Evolutionary conservation across 1,140 invertebrate species (phyloP), one percentile per base, ranked within the genome.

Genomic region (Mactra quadrangularis): DNA sequence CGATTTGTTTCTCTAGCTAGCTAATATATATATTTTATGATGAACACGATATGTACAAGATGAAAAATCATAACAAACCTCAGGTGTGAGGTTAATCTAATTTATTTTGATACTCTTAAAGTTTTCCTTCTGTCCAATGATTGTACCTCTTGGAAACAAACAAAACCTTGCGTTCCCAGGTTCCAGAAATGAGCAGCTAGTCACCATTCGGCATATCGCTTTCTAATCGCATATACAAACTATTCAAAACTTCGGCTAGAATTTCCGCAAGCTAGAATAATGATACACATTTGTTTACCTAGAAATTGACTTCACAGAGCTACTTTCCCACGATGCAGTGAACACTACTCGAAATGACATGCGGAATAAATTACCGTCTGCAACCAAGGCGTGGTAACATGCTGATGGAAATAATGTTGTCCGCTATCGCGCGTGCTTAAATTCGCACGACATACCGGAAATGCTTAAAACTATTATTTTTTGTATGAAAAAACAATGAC

Each of bases 231-330:
- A 62, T 76, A 60, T 76, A 76, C 74, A 57, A 76, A 35, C 74
- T 57, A 76, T 76, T 76, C 50, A 76, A 76, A 22, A 60, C 31
- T 62, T 53, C 33, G 52, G 55, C 25, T 76, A 53, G 31, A 35
- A 64, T 76, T 76, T 62, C 74, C 31, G 19, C 59, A n/a, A 38
- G 29, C 22, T 38, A 62, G 74, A 76, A 62, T 64, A 19, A 62
- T 76, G 62, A 76, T 76, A 76, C 62, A 25, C 74, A 60, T 76
- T 76, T 76, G 74, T 76, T 76, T 76, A 76, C 59, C 74, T 31
- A 62, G 74, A 45, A 76, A 76, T 45, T n/a, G 62, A 76, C 74
- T 45, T 64, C 38, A 35, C 25, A 62, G 38, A 50, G n/a, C 35
- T 29, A 50, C 7, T 55, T 76, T 76, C 74, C 74, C 74, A 76